Evolutionary conservation across 2,797 vertebrate species (phyloP).

Genomic region (Crenichthys baileyi): DNA sequence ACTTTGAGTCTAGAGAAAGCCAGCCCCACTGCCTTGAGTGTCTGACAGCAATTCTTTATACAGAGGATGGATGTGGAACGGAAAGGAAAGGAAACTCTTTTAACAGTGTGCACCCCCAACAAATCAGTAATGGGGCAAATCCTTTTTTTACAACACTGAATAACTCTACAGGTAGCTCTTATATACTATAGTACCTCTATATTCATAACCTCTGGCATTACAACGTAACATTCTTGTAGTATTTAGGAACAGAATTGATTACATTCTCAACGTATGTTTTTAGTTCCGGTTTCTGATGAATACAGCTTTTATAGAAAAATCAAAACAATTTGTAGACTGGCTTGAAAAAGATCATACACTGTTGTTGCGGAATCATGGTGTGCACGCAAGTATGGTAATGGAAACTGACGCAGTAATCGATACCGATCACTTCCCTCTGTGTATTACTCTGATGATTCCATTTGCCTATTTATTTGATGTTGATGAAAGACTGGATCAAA

Average conservation of each 20-base stretch:
- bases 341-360: not conserved
- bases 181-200: no score
- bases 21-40: no score
- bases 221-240: not conserved
- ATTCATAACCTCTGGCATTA: not conserved
- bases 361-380: not conserved
- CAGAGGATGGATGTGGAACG: no score
- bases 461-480: constrained; percentile 67
- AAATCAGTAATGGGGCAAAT: no score
- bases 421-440: constrained; percentile 40
- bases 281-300: not conserved
- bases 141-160: no score
- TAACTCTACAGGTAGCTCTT: no score
- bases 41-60: no score
- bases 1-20: not conserved
- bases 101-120: no score
- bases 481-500: constrained; percentile 71
- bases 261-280: not conserved
- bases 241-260: not conserved
- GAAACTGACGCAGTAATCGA: constrained; percentile 31
- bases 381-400: not conserved
- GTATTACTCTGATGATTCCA: constrained; percentile 36
- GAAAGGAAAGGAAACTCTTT: no score
- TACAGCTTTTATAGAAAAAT: not conserved
- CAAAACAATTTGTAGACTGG: not conserved